Conservation (phyloP, 2,797 vertebrate genomes). For the Sciurus carolinensis region DNA sequence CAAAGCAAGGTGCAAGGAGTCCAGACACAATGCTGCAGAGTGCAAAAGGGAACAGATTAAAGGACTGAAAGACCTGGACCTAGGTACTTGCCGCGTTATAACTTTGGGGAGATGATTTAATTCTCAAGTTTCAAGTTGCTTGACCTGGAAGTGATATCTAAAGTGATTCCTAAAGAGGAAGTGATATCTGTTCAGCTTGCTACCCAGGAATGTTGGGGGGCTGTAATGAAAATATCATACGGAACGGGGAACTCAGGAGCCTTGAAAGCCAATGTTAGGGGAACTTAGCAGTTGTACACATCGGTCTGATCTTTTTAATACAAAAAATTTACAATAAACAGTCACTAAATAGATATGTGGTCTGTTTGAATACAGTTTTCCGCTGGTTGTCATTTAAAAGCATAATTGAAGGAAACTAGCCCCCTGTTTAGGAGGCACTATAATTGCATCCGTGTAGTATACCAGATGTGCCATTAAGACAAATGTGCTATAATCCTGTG, state of each 20-base stretch:
- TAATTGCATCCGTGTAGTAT: constrained; percentile 45
- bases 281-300: neutral
- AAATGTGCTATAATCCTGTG: neutral
- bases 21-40: neutral
- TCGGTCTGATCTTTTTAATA: constrained; percentile 20
- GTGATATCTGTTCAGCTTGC: neutral
- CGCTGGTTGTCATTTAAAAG: constrained; percentile 63
- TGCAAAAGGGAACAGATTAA: neutral
- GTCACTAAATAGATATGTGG: neutral
- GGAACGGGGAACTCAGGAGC: neutral
- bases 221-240: neutral
- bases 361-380: constrained; percentile 57
- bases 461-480: constrained; percentile 61
- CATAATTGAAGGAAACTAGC: constrained; percentile 51
- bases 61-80: neutral
- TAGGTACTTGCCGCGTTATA: neutral
- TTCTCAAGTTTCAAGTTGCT: neutral
- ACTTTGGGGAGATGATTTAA: neutral
- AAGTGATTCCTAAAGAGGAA: neutral
- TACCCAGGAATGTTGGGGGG: neutral
- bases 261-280: neutral
- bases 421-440: neutral
- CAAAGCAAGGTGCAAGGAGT: neutral
- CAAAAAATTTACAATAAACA: neutral
- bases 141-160: neutral